Evolutionary conservation across 1,140 invertebrate genomes (phyloP), one percentile per base, ranked within the genome.

Genomic region (Acyrthosiphon pisum): DNA sequence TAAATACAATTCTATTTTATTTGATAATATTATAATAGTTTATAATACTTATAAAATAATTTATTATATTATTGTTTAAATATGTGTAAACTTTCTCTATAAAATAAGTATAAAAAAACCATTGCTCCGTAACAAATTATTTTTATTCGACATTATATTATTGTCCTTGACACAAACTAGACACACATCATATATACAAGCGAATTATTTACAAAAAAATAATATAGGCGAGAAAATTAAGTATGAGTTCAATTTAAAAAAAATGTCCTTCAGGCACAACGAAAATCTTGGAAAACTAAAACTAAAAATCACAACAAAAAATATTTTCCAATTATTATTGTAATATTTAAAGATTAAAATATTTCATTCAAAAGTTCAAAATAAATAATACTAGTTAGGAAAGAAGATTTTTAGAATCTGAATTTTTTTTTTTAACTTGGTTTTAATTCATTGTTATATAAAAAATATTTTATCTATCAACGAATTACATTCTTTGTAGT

Each of bases 121-220:
- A 53, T 50, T 56, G 3, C n/a, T 81, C 68, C 90, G 44, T 83
- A 92, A 35, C 56, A 76, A 92, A 50, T 91, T 91, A 68, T 68
- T 81, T 92, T 81, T 22, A 92, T 83, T 92, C 23, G 23, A 48
- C 41, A 84, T 53, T 53, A 30, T 53, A 41, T 30, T 53, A 41
- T 84, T 35, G 76, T 9, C 91, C 91, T 92, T 92, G 91, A 92
- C 91, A 92, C 91, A 92, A 92, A 92, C 91, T 84, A 50, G 35
- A 84, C 20, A 30, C 8, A 53, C 83, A 84, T 92, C 68, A 41
- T 60, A 60, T 26, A 89, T 41, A 56, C 23, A 37, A 56, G 35
- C 88, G 20, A 90, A 90, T 90, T 90, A 90, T 90, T 56, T 56
- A 56, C 18, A 56, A 87, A 46, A 35, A 50, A 88, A 35, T 50